Percentiles rank a stretch among this genome's conserved stretches.
These are phyloP conservation scores for Etheostoma spectabile DNA, from an alignment of 2,113 vertebrate genomes.

Conservation along the genomic window DNA sequence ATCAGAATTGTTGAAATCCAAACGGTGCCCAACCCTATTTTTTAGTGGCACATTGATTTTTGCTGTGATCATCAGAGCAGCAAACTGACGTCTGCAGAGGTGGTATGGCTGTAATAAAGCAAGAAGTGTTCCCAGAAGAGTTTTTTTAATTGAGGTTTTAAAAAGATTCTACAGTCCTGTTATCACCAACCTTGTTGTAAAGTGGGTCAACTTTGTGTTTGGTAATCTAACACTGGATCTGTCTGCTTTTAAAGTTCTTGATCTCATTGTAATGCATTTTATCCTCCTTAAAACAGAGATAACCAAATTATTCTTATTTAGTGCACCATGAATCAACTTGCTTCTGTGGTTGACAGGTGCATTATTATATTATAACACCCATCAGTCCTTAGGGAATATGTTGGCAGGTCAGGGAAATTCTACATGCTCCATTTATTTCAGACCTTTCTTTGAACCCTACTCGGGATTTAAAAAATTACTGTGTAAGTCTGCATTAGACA, in stretches of 20 bases:
- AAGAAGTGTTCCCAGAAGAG: conserved; percentile 10
- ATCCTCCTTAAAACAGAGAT: not conserved
- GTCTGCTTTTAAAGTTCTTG: not conserved
- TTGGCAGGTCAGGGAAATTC: not conserved
- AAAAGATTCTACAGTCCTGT: not conserved
- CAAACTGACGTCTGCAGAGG: conserved; percentile 28
- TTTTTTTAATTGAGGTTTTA: conserved; percentile 4
- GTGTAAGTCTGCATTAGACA: not conserved
- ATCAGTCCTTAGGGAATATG: not conserved
- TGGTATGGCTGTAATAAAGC: conserved; percentile 22
- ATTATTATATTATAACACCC: conserved; percentile 6
- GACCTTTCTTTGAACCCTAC: not conserved
- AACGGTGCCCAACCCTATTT: no score
- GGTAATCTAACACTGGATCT: not conserved
- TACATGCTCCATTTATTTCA: conserved; percentile 6
- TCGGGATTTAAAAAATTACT: not conserved
- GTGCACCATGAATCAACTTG: not conserved
- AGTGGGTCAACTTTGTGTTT: not conserved
- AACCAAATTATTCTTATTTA: not conserved
- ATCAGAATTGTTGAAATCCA: no score
- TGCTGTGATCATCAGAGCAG: conserved; percentile 51
- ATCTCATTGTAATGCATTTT: conserved; percentile 1
- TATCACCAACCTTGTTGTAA: not conserved
- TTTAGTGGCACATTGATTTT: conserved; percentile 45
- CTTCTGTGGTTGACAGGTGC: not conserved